Evolutionary conservation across 35 echinoderm and acorn worm genomes (phyloP), one percentile per base, ranked within the genome.

Genomic region (Apostichopus parvimensis): DNA sequence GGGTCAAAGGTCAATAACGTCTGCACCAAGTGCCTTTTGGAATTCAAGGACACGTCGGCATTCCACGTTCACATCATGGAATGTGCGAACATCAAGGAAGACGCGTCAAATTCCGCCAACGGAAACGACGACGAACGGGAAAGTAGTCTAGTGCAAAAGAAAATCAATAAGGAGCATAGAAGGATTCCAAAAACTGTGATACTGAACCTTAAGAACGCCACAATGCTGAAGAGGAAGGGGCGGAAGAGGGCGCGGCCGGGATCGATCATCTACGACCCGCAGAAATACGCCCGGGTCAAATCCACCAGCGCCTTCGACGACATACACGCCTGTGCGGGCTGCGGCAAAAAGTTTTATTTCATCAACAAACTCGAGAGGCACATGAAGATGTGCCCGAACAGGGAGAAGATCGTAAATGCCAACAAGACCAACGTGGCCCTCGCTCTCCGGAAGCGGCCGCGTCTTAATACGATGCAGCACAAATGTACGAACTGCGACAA

Each of bases 1-100:
- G 88, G 88, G 57, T 90, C 88, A 56, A 77, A 82, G 64, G 87
- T 93, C 5, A 93, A 84, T 82, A 94, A 98, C 62, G 75, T 91
- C 5, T 98, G 97, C 61, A 98, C 97, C 0, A 98, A 98, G 87
- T 98, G 97, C 83, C 60, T 79, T 18, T 87, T 93, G 24, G 94
- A 93, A 34, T 98, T 98, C 78, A 85, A 89, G 14, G 88, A 92
- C 65, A 93, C 89, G 13, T 80, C 95, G 1, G 94, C 89, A 62
- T 93, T 98, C 64, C 97, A 98, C 77, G 77, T 92, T 45, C 97
- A 98, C 62, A 98, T 98, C 53, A 94, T 98, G 91, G 94, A 96
- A 76, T 98, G 97, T 96, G 97, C 97, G 70, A 92, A 91, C 26
- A 72, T 90, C 78, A 92, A 87, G 64, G 79, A 87, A 45, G 70